Percentiles rank a stretch among this genome's conserved stretches.
These are phyloP conservation scores for Urocitellus parryii DNA, from an alignment of 2,113 vertebrate genomes.

Conservation along the genomic window DNA sequence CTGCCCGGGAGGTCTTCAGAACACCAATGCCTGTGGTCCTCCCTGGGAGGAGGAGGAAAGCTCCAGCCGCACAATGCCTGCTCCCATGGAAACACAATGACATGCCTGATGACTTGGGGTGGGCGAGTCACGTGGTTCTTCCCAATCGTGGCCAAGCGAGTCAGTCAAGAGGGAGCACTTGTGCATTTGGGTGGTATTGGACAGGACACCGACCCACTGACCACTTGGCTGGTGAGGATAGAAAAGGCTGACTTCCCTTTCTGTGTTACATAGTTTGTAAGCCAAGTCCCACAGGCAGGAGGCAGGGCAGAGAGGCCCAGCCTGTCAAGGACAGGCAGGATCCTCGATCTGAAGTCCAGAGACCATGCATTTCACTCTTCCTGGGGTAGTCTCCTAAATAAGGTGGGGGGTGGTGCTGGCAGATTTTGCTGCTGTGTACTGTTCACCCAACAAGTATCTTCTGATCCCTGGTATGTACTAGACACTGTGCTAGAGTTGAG, in stretches of 20 bases:
- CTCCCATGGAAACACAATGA: neutral
- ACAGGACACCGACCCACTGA: neutral
- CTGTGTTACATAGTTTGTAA: neutral
- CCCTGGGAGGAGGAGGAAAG: neutral
- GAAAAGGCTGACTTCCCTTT: neutral
- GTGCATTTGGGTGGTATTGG: neutral
- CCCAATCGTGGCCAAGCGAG: neutral
- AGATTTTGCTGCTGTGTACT: neutral
- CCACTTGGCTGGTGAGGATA: neutral
- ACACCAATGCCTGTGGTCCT: neutral
- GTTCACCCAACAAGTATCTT: neutral
- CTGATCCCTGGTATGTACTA: neutral
- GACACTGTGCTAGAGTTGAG: neutral
- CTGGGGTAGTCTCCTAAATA: neutral
- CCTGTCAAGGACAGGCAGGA: neutral
- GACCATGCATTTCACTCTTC: neutral
- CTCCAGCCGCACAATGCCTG: fast-evolving
- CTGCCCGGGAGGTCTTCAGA: neutral
- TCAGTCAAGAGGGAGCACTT: neutral
- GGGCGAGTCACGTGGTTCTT: neutral
- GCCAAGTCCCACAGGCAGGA: neutral
- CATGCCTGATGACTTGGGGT: neutral
- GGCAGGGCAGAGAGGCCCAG: neutral
- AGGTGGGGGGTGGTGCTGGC: neutral
- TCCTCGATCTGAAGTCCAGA: neutral